phyloP scores from a whole-genome alignment of 2,113 vertebrate species.

The Pygoscelis antarcticus region DNA sequence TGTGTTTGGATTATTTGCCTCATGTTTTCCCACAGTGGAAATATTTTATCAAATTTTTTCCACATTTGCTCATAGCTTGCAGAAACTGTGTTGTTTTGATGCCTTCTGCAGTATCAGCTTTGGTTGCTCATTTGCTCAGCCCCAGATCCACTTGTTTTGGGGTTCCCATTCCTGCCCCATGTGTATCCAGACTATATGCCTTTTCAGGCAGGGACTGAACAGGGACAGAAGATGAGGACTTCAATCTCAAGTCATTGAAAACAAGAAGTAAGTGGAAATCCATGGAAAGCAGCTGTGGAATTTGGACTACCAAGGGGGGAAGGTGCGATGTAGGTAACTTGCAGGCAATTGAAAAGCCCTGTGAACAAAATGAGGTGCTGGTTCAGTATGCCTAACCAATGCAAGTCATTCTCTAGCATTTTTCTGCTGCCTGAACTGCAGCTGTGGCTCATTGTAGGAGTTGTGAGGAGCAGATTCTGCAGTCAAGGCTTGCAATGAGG shows the following conservation, averaged over 20 bases:
- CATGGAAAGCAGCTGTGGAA: neutral
- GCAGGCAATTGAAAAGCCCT: neutral
- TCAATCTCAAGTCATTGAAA: neutral
- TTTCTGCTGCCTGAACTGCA: neutral
- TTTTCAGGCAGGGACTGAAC: neutral
- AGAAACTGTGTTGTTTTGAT: neutral
- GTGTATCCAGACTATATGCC: neutral
- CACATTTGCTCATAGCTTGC: neutral
- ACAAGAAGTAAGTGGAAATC: neutral
- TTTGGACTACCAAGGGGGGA: neutral
- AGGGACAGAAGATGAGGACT: neutral
- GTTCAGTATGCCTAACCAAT: rapidly evolving
- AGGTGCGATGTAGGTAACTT: neutral
- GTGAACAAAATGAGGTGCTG: neutral
- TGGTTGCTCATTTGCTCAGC: neutral
- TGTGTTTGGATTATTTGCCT: neutral
- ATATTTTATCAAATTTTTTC: neutral
- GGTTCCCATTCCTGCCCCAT: neutral
- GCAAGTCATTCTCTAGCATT: neutral
- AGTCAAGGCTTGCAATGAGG: neutral
- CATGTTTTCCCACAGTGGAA: neutral
- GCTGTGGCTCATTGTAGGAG: neutral
- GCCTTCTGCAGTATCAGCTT: neutral
- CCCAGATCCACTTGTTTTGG: neutral
- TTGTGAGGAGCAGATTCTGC: neutral